Base-by-base conservation (phyloP, 2,888 invertebrate genomes). In the Drosophila aldrichi region DNA sequence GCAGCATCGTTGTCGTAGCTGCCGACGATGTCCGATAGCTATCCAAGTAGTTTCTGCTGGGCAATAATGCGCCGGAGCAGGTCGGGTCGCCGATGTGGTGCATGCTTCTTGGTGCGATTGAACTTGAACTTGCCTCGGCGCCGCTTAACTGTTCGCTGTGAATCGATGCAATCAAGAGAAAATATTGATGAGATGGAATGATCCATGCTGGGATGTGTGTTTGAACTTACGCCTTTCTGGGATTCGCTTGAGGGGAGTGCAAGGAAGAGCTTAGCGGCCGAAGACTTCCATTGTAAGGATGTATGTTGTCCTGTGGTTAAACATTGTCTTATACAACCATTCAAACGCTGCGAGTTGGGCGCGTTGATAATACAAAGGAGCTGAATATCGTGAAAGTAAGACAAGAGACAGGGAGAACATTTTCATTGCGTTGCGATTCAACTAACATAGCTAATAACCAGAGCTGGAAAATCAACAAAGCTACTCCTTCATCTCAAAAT, bases 41-140 rank as follows among this genome's bases (percentile, higher is more conserved):
- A 93, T 94, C 92, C 94, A 93, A 92, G 92, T 89, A 91, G 70
- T 74, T 93, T 93, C 91, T 93, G 93, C 81, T 93, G 93, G 87
- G 93, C 93, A 90, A 93, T 93, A 90, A 93, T 93, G 75, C 93
- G 92, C 82, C 92, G 91, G 88, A 93, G 91, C 85, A 93, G 88
- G 71, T 92, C 93, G 77, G 93, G 93, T 92, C 93, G 88, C 68
- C 93, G 94, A 93, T 96, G 95, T 94, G 96, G 96, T 94, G 96
- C 96, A 94, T 97, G 97, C 94, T 96, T 95, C 94, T 97, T 97
- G 95, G 96, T 95, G 95, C 97, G 95, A 94, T 96, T 95, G 95
- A 97, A 97, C 94, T 96, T 96, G 94, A 96, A 95, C 93, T 93
- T 93, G 76, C 90, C 91, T 91, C 92, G 91, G 63, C 90, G 92